Evolutionary conservation across 2,888 invertebrate genomes (phyloP), one percentile per base, ranked within the genome.

Genomic region (Nephrotoma guestfalica): DNA sequence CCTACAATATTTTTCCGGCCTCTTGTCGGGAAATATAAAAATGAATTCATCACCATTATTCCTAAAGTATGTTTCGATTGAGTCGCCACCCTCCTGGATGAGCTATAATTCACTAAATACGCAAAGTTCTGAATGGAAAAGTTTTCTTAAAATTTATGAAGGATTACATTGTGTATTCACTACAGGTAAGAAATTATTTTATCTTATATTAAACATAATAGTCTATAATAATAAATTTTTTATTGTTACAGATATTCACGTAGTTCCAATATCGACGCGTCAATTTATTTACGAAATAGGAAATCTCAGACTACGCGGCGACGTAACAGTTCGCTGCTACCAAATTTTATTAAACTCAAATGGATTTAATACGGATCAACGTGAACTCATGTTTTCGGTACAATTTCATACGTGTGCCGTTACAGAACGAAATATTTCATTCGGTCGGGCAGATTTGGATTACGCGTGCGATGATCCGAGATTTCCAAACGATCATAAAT

Each of bases 371-470:
- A 41, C 40, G 2, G 88, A 88, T 86, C 87, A 89, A 87, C 87
- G 94, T 83, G 95, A 95, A 89, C 93, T 96, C n/a, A 94, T 97
- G 89, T 97, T 97, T 92, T 95, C 96, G 86, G 95, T 96, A 90
- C 96, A 98, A 94, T 97, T 98, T 93, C 98, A 98, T 93, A 98
- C 98, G 4, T 98, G 98, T 92, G 97, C 97, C 86, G 95, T 98
- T 88, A 94, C 96, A 85, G 96, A 96, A 90, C 95, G 96, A 92
- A 95, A 96, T 87, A 94, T 98, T 87, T 95, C 95, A 89, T 97
- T 97, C 92, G 95, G 95, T 87, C 95, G 96, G 90, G 95, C 95
- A 89, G 97, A 98, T 90, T 93, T 98, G 88, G 98, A 98, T 92
- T 94, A 95, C 89, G 97, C 97, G 87, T 95, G 95, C 89, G 94